Evolutionary conservation across 2,113 vertebrate species (phyloP), one percentile per base, ranked within the genome.

Genomic region (Megaleporinus macrocephalus): DNA sequence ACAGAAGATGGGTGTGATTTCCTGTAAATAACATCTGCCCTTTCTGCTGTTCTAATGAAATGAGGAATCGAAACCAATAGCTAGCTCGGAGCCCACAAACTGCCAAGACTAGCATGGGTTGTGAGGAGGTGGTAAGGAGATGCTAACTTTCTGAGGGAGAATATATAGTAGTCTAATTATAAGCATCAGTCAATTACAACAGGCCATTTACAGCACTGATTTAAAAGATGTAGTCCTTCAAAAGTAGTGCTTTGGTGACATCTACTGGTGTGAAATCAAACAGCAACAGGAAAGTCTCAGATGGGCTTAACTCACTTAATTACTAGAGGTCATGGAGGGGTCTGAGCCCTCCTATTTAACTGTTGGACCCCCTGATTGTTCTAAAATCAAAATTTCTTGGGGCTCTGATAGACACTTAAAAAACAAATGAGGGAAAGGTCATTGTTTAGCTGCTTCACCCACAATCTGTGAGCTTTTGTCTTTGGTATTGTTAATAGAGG

Each of bases 1-100:
- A 41, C 44, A 24, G 57, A 16, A 13, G 71, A 65, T 65, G 57
- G 9, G 44, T 57, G 57, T 68, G 77, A 44, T 72, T 84, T 84
- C 83, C 83, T 77, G 83, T 80, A 69, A 76, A 36, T 10, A 68
- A 68, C 74, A 76, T 63, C 74, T 63, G 59, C n/a, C n/a, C 57
- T 76, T 63, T 20, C 44, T 20, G 59, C 61, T 62, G 11, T 11
- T 63, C 57, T 73, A 47, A 41, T 49, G 65, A 59, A 78, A 81
- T n/a, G 59, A 78, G 79, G 83, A 82, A 85, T 61, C 36, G 75
- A 85, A 81, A 81, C 49, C 65, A 30, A n/a, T 22, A 41, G 33
- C 36, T 76, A 11, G 33, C 24, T 81, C 24, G 66, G 15, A 81
- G 44, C 36, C 29, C 30, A 36, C 14, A 26, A 63, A 75, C 66